These are phyloP conservation scores for Agriopis aurantiaria DNA, from an alignment of 2,888 invertebrate genomes.

Conservation along the genomic window DNA sequence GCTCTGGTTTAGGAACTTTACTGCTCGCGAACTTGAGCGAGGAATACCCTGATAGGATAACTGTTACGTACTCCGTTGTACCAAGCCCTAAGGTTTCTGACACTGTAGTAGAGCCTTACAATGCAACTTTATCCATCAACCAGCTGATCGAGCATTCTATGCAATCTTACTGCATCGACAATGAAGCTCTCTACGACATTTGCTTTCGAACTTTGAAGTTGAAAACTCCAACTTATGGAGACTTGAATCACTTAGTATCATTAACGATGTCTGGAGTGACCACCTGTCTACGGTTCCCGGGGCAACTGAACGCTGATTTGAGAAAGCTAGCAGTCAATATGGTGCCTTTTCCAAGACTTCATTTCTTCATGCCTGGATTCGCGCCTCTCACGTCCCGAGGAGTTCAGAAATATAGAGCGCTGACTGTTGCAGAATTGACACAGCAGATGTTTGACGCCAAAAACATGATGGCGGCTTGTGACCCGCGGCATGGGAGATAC, in stretches of 20 bases:
- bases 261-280: constrained; percentile 77
- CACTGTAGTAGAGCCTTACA: constrained; percentile 89
- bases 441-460: constrained; percentile 97
- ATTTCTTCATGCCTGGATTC: constrained; percentile 86
- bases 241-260: constrained; percentile 87
- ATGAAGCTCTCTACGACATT: constrained; percentile 92
- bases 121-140: constrained; percentile 88
- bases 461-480: constrained; percentile 98
- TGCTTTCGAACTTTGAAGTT: constrained; percentile 91
- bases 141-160: constrained; percentile 90
- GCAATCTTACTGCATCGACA: constrained; percentile 89
- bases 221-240: constrained; percentile 91
- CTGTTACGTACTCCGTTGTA: constrained; percentile 89
- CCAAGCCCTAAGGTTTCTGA: constrained; percentile 92
- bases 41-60: constrained; percentile 91
- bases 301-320: constrained; percentile 90
- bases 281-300: constrained; percentile 75
- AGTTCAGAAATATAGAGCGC: constrained; percentile 93
- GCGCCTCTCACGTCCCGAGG: constrained; percentile 92
- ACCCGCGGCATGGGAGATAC: constrained; percentile 95
- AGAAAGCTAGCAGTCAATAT: constrained; percentile 78
- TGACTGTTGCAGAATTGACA: constrained; percentile 95
- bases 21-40: constrained; percentile 89
- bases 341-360: constrained; percentile 91
- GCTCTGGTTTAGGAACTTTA: constrained; percentile 90